Conservation (phyloP, 1,140 invertebrate genomes). For the Babylonia areolata region DNA sequence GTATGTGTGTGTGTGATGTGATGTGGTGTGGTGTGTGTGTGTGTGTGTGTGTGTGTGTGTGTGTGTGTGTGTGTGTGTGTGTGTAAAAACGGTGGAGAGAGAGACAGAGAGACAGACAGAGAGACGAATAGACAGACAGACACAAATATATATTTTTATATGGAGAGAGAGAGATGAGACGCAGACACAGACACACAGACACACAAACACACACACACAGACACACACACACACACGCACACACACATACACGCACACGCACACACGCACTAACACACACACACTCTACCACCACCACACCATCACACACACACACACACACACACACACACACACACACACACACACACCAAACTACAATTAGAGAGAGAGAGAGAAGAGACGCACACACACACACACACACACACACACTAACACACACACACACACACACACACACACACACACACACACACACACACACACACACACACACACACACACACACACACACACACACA, state of each 20-base stretch:
- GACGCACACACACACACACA: not conserved
- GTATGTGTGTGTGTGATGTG: not conserved
- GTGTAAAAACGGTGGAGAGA: too few relatives aligned
- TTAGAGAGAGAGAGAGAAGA: too few relatives aligned
- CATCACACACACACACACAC: slow-evolving; percentile 27
- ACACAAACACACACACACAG: slow-evolving; percentile 4
- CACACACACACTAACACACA: not conserved
- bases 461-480: not conserved
- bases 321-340: slow-evolving; percentile 11
- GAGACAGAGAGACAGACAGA: not conserved
- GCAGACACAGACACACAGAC: too few relatives aligned
- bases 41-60: not conserved
- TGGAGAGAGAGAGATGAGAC: too few relatives aligned
- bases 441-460: not conserved
- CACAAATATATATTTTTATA: too few relatives aligned
- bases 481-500: not conserved
- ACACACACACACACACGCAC: slow-evolving; percentile 48
- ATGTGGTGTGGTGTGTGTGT: not conserved
- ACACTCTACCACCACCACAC: slow-evolving; percentile 46
- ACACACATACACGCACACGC: slow-evolving; percentile 39
- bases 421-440: not conserved
- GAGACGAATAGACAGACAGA: too few relatives aligned
- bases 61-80: not conserved
- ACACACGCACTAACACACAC: not conserved
- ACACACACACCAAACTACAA: not conserved